These are phyloP conservation scores for Lymantria dispar DNA, from an alignment of 2,888 invertebrate species.

Conservation along the genomic window DNA sequence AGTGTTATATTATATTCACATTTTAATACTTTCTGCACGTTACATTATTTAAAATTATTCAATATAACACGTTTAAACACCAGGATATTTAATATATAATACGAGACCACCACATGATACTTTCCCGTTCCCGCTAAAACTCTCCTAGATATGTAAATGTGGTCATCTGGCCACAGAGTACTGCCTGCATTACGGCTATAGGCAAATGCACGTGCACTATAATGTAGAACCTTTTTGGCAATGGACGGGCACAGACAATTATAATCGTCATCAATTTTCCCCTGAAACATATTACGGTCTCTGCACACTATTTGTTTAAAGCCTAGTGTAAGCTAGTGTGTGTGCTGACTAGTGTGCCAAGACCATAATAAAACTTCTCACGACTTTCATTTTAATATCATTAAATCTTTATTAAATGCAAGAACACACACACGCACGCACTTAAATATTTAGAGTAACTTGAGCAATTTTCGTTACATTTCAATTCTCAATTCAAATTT, in stretches of 20 bases:
- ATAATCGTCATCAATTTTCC: conserved; percentile 4
- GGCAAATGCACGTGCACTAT: conserved; percentile 2
- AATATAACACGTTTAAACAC: too few species aligned
- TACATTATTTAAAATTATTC: too few species aligned
- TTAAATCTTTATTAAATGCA: conserved; percentile 20
- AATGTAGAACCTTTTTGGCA: conserved; percentile 7
- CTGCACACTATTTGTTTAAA: background rate
- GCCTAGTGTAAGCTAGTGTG: background rate
- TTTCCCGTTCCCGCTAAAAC: too few species aligned
- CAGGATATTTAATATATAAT: too few species aligned
- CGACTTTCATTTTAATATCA: conserved; percentile 5
- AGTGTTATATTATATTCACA: too few species aligned
- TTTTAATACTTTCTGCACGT: too few species aligned
- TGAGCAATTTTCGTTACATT: conserved; percentile 29
- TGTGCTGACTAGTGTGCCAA: background rate
- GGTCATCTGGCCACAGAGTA: too few species aligned
- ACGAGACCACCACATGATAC: too few species aligned
- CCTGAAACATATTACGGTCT: conserved; percentile 2
- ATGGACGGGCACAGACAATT: conserved; percentile 8
- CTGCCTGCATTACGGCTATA: background rate
- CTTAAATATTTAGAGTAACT: conserved; percentile 20
- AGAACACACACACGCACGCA: conserved; percentile 23
- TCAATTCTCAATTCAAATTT: conserved; percentile 34
- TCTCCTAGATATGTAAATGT: too few species aligned
- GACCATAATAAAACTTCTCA: conserved; percentile 2